Evolutionary conservation across 2,888 invertebrate species (phyloP).

Genomic region (Macrosiphum euphorbiae): DNA sequence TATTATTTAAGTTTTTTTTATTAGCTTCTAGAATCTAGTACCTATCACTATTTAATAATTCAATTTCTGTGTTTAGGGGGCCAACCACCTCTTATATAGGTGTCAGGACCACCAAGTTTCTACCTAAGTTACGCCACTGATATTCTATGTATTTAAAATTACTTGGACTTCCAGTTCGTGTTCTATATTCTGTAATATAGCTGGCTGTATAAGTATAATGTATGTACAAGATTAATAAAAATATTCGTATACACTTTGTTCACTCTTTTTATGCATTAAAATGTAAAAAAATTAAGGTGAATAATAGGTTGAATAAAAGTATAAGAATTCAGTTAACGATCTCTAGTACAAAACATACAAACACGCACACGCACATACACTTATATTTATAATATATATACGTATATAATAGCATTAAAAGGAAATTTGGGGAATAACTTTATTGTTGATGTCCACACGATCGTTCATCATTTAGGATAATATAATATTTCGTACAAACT

Average conservation of each 20-base stretch:
- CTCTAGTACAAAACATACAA: not conserved
- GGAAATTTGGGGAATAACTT: not conserved
- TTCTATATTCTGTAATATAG: too few species aligned
- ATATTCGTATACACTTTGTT: not conserved
- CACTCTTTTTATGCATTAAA: not conserved
- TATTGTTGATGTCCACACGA: not conserved
- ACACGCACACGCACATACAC: not conserved
- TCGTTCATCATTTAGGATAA: constrained; percentile 38
- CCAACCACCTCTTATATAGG: not conserved
- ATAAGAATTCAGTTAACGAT: not conserved
- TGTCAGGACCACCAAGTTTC: not conserved
- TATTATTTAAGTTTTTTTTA: not conserved
- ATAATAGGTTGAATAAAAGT: not conserved
- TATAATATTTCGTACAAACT: not conserved
- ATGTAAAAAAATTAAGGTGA: not conserved
- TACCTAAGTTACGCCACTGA: not conserved
- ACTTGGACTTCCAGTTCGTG: not conserved
- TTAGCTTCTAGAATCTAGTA: not conserved
- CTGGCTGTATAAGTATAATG: too few species aligned
- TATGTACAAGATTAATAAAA: not conserved
- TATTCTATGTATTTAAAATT: not conserved
- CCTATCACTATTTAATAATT: not conserved
- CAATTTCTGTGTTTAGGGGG: not conserved
- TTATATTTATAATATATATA: not conserved
- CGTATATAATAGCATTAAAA: not conserved